phyloP scores from a whole-genome alignment of 2,797 vertebrate species.

The Enteromius argenteus region DNA sequence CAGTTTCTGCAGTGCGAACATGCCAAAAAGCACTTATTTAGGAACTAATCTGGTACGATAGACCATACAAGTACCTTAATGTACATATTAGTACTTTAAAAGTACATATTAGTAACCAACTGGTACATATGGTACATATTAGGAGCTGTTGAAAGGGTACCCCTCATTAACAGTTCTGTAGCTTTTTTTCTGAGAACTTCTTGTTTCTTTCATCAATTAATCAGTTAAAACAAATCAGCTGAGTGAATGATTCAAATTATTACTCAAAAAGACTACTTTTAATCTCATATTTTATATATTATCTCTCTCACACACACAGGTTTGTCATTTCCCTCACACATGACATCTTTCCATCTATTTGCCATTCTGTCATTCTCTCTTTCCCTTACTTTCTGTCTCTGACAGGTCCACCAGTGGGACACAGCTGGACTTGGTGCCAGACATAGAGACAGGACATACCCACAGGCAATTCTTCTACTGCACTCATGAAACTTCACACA shows the following conservation, averaged over 20 bases:
- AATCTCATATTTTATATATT: neutral
- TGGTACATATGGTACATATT: neutral
- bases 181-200: neutral
- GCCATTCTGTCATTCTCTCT: neutral
- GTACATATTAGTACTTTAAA: neutral
- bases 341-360: neutral
- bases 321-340: slow-evolving; percentile 15
- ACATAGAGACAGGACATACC: slow-evolving; percentile 15
- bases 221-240: neutral
- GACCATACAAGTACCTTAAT: neutral
- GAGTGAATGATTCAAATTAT: neutral
- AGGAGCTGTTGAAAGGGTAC: neutral
- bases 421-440: slow-evolving; percentile 61
- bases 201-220: neutral
- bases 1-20: neutral
- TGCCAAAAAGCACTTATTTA: neutral
- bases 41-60: neutral
- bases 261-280: neutral
- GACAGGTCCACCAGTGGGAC: slow-evolving; percentile 34
- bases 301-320: neutral
- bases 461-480: slow-evolving; percentile 18
- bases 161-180: neutral
- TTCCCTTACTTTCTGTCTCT: slow-evolving; percentile 14
- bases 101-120: neutral
- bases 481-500: slow-evolving; percentile 32